phyloP scores from a whole-genome alignment of 2,113 vertebrate genomes.

The Catharus fuscescens region DNA sequence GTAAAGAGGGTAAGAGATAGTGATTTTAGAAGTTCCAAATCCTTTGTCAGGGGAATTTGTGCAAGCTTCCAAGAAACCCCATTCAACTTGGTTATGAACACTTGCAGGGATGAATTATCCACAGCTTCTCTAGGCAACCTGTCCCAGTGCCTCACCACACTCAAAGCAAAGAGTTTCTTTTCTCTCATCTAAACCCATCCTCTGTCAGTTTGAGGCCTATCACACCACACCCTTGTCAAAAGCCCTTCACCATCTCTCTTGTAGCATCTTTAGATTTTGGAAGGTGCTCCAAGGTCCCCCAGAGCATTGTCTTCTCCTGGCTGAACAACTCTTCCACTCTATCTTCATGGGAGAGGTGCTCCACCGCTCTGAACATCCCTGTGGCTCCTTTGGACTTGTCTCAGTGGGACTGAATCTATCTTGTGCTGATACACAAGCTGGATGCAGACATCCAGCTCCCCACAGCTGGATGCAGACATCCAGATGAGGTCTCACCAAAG shows the following conservation, averaged over 20 bases:
- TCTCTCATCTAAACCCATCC: background rate
- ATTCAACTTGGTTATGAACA: background rate
- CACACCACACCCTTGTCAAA: background rate
- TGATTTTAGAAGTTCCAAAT: background rate
- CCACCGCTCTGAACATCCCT: background rate
- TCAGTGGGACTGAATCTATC: background rate
- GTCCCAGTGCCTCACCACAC: background rate
- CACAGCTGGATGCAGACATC: too few species aligned
- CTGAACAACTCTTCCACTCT: background rate
- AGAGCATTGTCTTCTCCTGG: background rate
- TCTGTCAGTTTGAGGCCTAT: background rate
- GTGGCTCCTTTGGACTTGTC: background rate
- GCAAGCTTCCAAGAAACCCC: background rate
- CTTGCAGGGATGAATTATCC: background rate
- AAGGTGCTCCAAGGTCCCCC: background rate
- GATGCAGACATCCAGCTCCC: too few species aligned
- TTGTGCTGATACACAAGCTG: too few species aligned
- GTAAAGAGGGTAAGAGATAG: background rate
- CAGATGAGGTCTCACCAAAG: background rate
- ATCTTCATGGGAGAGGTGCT: background rate
- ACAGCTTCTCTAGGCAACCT: background rate
- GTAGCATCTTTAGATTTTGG: background rate
- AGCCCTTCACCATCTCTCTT: background rate
- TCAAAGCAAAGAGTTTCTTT: background rate
- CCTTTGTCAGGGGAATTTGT: background rate